phyloP scores from a whole-genome alignment of 2,797 vertebrate species.

The Cheirogaleus major region DNA sequence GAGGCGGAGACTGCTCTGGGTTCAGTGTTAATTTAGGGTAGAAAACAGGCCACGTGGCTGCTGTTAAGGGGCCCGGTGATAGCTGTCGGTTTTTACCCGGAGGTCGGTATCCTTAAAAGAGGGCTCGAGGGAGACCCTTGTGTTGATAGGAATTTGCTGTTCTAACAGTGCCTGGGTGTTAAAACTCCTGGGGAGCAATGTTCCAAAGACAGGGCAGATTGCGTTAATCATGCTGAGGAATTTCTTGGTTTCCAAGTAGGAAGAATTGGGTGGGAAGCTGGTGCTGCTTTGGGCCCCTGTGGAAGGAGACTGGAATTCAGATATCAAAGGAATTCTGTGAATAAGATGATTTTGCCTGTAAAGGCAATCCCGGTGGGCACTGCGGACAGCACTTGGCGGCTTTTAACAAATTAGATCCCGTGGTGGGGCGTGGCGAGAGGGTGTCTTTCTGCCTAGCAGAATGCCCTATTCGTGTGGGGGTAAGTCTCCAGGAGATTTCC shows the following conservation, averaged over 20 bases:
- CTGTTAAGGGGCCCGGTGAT: background rate
- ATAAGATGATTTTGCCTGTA: background rate
- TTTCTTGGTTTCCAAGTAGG: background rate
- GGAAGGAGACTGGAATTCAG: background rate
- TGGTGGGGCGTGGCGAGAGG: background rate
- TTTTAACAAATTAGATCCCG: background rate
- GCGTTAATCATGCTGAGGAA: background rate
- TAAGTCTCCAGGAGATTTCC: background rate
- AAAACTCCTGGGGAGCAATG: background rate
- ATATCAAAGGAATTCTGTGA: background rate
- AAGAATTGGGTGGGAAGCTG: background rate
- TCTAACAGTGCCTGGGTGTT: background rate
- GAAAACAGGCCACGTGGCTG: background rate
- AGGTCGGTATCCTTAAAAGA: background rate
- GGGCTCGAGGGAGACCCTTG: background rate
- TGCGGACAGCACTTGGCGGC: background rate
- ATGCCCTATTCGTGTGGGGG: background rate
- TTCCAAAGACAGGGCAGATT: background rate
- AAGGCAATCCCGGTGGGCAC: background rate
- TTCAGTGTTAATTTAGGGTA: background rate
- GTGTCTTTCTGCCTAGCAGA: background rate
- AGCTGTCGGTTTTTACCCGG: background rate
- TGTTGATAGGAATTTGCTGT: background rate
- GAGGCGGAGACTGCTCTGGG: background rate
- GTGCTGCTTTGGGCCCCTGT: background rate